Evolutionary conservation across 2,113 vertebrate genomes (phyloP).

Genomic region (Lepus europaeus): DNA sequence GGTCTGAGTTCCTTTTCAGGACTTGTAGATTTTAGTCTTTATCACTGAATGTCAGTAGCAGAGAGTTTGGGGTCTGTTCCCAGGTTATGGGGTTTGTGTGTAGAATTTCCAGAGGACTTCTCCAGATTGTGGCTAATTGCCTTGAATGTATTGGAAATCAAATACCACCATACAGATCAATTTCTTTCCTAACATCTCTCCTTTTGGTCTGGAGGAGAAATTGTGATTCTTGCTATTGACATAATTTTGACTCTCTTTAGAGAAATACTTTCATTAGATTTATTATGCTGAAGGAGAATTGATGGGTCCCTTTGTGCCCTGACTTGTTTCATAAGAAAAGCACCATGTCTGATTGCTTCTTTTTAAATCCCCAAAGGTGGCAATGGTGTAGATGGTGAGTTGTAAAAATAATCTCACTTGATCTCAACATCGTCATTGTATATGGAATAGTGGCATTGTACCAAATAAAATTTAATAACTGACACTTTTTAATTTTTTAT

Average conservation of each 20-base stretch:
- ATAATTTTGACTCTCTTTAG: not conserved
- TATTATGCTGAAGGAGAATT: not conserved
- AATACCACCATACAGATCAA: not conserved
- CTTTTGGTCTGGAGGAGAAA: not conserved
- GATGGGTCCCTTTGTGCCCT: not conserved
- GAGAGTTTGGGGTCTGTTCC: not conserved
- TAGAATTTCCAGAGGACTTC: not conserved
- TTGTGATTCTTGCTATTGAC: not conserved
- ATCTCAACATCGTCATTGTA: not conserved
- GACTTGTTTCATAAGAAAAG: not conserved
- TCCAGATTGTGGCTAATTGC: not conserved
- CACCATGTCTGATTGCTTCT: not conserved
- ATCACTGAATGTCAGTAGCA: not conserved
- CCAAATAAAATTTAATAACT: not conserved
- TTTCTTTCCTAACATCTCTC: not conserved
- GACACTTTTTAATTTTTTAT: not conserved
- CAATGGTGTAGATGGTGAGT: not conserved
- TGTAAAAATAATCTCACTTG: not conserved
- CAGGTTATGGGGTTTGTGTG: not conserved
- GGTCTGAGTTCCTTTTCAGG: not conserved
- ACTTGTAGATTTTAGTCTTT: not conserved
- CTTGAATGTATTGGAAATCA: not conserved
- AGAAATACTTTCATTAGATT: not conserved
- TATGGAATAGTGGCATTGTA: not conserved
- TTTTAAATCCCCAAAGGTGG: not conserved